A percentile compares a stretch with the other conserved stretches of the same genome.
phyloP scores from a whole-genome alignment of 2,113 vertebrate species.

The Datnioides undecimradiatus region DNA sequence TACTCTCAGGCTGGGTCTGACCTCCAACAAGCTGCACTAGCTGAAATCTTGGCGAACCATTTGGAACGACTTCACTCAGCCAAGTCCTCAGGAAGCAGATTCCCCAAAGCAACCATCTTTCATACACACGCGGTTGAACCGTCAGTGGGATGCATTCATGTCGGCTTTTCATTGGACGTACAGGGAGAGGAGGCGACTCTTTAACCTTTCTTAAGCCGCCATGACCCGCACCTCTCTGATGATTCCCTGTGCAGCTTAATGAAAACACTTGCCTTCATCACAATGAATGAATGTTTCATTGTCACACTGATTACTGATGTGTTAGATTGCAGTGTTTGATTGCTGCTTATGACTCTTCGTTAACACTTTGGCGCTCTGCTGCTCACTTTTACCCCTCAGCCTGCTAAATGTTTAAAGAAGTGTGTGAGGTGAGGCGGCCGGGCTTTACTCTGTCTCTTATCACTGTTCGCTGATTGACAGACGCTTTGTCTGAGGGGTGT shows the following conservation, averaged over 20 bases:
- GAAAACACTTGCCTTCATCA: slow-evolving; percentile 23
- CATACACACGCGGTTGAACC: background rate
- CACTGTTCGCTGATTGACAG: slow-evolving; percentile 49
- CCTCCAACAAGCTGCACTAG: background rate
- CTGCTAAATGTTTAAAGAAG: background rate
- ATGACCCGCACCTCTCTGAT: background rate
- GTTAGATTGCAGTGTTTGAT: slow-evolving; percentile 8
- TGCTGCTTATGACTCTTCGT: slow-evolving; percentile 20
- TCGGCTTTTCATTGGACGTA: too few relatives aligned
- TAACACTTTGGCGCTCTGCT: background rate
- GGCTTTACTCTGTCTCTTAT: slow-evolving; percentile 24
- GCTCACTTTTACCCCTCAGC: slow-evolving; percentile 1
- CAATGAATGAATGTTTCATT: slow-evolving; percentile 7
- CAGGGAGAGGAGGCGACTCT: background rate
- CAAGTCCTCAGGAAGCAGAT: background rate
- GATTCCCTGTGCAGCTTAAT: slow-evolving; percentile 1
- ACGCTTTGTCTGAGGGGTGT: slow-evolving; percentile 53
- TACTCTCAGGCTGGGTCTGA: background rate
- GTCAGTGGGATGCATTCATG: background rate
- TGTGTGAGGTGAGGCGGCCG: slow-evolving; percentile 5
- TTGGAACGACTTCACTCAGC: background rate
- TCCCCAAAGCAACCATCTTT: background rate
- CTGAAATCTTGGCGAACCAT: background rate
- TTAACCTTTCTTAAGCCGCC: slow-evolving; percentile 1
- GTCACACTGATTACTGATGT: background rate